Percentiles rank a stretch among this genome's conserved stretches.
Evolutionary conservation across 2,797 vertebrate genomes (phyloP).

Genomic region (Synaphobranchus kaupii): DNA sequence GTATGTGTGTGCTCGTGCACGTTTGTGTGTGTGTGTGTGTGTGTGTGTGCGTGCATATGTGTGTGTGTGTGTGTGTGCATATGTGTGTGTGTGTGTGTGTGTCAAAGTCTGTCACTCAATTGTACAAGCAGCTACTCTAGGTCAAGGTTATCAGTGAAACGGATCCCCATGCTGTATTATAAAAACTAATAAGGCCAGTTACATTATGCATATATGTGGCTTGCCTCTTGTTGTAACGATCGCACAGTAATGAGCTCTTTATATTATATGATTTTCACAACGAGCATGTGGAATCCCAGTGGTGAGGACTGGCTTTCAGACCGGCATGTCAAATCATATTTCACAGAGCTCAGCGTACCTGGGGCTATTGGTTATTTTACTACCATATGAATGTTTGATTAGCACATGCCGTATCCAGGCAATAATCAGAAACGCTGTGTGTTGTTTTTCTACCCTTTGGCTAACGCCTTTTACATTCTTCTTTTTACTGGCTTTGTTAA

Average conservation of each 20-base stretch:
- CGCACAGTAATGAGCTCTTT: not conserved
- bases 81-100: not conserved
- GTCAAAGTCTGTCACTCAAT: not conserved
- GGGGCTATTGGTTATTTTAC: not conserved
- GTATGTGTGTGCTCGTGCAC: not conserved
- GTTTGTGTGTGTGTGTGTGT: too few species aligned
- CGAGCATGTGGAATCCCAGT: not conserved
- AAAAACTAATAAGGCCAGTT: not conserved
- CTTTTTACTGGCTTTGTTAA: not conserved
- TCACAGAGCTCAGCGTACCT: not conserved
- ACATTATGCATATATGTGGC: not conserved
- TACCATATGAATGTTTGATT: not conserved
- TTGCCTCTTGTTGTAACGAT: not conserved
- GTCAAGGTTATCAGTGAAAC: not conserved
- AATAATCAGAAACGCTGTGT: too few species aligned
- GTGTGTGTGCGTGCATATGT: too few species aligned
- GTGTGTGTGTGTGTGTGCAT: not conserved
- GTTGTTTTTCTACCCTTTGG: not conserved
- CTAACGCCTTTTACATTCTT: not conserved
- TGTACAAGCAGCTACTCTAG: not conserved
- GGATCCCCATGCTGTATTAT: not conserved
- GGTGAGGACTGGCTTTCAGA: not conserved
- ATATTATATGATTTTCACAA: not conserved
- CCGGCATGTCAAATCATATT: not conserved
- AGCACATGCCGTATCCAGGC: not conserved